These are phyloP conservation scores for Rhamnusium bicolor DNA, from an alignment of 2,888 invertebrate genomes.

Conservation along the genomic window DNA sequence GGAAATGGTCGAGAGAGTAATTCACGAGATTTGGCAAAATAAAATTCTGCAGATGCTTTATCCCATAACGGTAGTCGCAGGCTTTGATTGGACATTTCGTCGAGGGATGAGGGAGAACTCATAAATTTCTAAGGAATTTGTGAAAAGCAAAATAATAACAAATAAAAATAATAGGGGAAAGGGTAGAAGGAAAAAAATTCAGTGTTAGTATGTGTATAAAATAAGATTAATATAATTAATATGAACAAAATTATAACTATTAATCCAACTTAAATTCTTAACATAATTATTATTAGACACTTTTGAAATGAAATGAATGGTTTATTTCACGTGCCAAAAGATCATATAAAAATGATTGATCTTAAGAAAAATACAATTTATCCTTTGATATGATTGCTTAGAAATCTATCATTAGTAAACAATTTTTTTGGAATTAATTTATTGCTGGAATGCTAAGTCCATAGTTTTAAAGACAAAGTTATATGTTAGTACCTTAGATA, in stretches of 20 bases:
- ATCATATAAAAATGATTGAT: no score
- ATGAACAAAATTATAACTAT: conserved; percentile 1
- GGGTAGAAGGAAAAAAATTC: conserved; percentile 53
- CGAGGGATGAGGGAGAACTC: conserved; percentile 73
- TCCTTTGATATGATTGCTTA: no score
- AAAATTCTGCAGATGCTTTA: conserved; percentile 82
- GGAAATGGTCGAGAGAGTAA: conserved; percentile 76
- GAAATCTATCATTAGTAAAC: no score
- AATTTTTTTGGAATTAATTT: no score
- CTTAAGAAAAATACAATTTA: no score
- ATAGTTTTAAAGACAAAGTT: no score
- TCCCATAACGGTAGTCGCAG: conserved; percentile 80
- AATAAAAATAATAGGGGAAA: conserved; percentile 48
- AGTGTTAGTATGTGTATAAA: conserved; percentile 50
- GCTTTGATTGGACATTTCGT: conserved; percentile 68
- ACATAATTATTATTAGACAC: no score
- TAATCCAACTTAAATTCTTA: background rate
- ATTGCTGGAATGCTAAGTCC: no score
- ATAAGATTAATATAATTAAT: conserved; percentile 22
- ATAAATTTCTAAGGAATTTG: conserved; percentile 65
- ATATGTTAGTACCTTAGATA: background rate
- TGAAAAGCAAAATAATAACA: conserved; percentile 46
- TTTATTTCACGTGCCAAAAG: no score
- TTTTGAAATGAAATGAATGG: no score
- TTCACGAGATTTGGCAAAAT: conserved; percentile 82